phyloP scores from a whole-genome alignment of 1,140 invertebrate genomes.

The Ostrea denselamellosa region DNA sequence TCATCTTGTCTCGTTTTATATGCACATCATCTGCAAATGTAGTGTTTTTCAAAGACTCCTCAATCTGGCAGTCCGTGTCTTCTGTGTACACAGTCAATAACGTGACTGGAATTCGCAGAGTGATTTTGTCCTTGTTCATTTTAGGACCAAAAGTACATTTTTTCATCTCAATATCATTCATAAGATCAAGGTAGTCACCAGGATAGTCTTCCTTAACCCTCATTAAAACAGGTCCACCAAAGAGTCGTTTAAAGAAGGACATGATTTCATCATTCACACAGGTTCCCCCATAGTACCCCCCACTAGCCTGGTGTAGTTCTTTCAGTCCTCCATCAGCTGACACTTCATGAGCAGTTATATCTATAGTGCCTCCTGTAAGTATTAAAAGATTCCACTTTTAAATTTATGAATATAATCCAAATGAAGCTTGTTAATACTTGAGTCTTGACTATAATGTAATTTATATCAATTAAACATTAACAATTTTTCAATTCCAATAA shows the following conservation, averaged over 20 bases:
- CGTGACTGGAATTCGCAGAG: constrained; percentile 44
- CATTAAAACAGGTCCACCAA: constrained; percentile 48
- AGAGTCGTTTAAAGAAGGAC: constrained; percentile 47
- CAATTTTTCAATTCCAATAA: no score
- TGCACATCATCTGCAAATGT: constrained; percentile 17
- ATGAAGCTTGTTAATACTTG: no score
- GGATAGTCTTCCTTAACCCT: constrained; percentile 46
- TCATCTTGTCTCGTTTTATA: constrained; percentile 46
- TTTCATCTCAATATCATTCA: constrained; percentile 56
- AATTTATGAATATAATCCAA: no score
- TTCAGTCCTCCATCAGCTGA: constrained; percentile 40
- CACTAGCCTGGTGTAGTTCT: constrained; percentile 56
- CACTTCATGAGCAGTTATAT: constrained; percentile 61
- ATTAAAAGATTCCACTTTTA: background rate
- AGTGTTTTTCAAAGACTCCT: background rate
- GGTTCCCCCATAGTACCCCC: constrained; percentile 60
- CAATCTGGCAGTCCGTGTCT: constrained; percentile 20
- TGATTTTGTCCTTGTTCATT: constrained; percentile 34
- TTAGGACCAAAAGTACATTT: constrained; percentile 50
- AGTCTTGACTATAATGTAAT: no score
- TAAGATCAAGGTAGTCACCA: constrained; percentile 50
- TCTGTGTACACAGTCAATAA: constrained; percentile 42
- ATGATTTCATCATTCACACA: constrained; percentile 57
- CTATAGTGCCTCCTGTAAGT: constrained; percentile 57
- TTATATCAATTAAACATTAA: no score